phyloP scores from a whole-genome alignment of 2,888 invertebrate species.

The Augochlorella aurata region DNA sequence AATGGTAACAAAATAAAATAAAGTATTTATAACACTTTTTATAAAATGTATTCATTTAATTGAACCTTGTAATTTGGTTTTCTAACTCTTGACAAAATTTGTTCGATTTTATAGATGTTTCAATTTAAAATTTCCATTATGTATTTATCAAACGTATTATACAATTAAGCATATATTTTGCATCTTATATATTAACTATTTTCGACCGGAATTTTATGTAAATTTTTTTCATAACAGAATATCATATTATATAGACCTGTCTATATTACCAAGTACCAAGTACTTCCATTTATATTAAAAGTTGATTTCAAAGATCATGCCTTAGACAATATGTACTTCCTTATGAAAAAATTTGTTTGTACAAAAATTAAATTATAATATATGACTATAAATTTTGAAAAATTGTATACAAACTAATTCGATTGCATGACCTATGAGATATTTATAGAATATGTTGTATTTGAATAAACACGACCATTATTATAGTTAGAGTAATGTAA shows the following conservation, averaged over 20 bases:
- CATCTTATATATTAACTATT: slow-evolving; percentile 18
- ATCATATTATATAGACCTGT: slow-evolving; percentile 23
- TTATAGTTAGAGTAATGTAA: slow-evolving; percentile 53
- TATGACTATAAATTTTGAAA: slow-evolving; percentile 13
- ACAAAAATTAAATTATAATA: neutral
- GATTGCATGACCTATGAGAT: slow-evolving; percentile 13
- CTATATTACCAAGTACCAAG: slow-evolving; percentile 35
- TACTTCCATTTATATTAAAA: slow-evolving; percentile 22
- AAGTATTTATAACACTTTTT: neutral
- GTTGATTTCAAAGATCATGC: slow-evolving; percentile 24
- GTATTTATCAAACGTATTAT: slow-evolving; percentile 5
- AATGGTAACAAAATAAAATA: neutral
- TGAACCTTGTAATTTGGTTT: neutral
- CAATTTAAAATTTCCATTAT: neutral
- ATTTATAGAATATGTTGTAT: slow-evolving; percentile 32
- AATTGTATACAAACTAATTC: slow-evolving; percentile 6
- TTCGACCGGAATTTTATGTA: slow-evolving; percentile 9
- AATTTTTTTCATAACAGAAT: slow-evolving; percentile 21
- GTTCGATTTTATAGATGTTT: neutral
- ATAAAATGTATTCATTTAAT: neutral
- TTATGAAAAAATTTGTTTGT: too few relatives aligned
- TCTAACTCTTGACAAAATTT: neutral
- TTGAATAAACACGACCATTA: slow-evolving; percentile 15
- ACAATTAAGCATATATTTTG: neutral
- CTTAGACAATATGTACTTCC: neutral